A percentile compares a stretch with the other conserved stretches of the same genome.
Conservation (phyloP, 1,140 invertebrate genomes). For the Halictus rubicundus region DNA sequence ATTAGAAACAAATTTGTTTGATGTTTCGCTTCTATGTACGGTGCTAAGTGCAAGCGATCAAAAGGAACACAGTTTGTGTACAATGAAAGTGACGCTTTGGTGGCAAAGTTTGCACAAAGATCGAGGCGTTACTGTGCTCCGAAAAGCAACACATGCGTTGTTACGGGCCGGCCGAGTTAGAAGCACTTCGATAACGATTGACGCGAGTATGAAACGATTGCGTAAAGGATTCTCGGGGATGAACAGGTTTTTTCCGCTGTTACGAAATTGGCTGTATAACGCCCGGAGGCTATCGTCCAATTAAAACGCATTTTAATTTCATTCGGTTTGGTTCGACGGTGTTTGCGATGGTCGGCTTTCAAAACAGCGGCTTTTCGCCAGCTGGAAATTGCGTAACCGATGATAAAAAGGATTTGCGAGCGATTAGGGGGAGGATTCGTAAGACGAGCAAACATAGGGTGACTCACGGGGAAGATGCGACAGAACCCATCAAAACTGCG, state of each 20-base stretch:
- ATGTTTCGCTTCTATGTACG: too few relatives aligned
- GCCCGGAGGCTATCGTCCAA: background rate
- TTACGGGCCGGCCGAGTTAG: too few relatives aligned
- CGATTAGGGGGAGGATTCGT: background rate
- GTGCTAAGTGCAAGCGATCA: too few relatives aligned
- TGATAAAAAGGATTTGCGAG: slow-evolving; percentile 14
- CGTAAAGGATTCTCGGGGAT: slow-evolving; percentile 5
- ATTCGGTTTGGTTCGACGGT: slow-evolving; percentile 17
- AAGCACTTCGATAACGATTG: background rate
- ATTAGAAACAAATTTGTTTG: too few relatives aligned
- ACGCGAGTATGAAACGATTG: background rate
- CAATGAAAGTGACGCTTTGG: too few relatives aligned
- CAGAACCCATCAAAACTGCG: background rate
- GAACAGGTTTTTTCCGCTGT: background rate
- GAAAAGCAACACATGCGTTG: too few relatives aligned
- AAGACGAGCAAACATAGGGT: background rate
- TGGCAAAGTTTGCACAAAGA: too few relatives aligned
- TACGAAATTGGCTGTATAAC: slow-evolving; percentile 3
- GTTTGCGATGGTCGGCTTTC: slow-evolving; percentile 10
- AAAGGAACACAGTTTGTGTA: too few relatives aligned
- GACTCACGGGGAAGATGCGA: background rate
- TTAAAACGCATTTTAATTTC: slow-evolving; percentile 42
- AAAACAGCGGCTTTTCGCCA: slow-evolving; percentile 1
- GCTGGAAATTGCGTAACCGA: background rate
- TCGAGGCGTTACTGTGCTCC: too few relatives aligned